A percentile compares a stretch with the other conserved stretches of the same genome.
phyloP scores from a whole-genome alignment of 2,797 vertebrate genomes.

The Erithacus rubecula region DNA sequence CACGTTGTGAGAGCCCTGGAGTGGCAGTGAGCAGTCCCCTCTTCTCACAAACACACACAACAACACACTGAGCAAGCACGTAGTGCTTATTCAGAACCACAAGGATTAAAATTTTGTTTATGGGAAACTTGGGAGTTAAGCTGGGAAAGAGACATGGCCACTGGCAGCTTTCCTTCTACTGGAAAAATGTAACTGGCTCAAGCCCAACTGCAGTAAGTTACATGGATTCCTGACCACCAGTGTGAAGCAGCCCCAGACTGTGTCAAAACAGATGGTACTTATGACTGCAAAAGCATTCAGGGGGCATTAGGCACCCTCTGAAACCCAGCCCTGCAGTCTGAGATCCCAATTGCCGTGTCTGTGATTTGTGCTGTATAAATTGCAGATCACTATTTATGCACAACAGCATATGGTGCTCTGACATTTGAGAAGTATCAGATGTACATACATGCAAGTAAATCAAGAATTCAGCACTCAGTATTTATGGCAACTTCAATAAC shows the following conservation, averaged over 20 bases:
- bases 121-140: background rate
- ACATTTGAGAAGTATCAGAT: slow-evolving; percentile 32
- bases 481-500: slow-evolving; percentile 22
- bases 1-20: background rate
- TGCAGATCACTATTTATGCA: background rate
- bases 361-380: background rate
- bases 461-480: slow-evolving; percentile 14
- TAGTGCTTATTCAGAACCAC: background rate
- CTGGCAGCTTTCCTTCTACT: background rate
- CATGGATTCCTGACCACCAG: slow-evolving; percentile 17
- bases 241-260: background rate
- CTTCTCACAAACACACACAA: background rate
- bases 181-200: slow-evolving; percentile 15
- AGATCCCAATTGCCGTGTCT: background rate
- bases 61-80: background rate
- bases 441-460: slow-evolving; percentile 1
- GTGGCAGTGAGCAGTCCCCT: background rate
- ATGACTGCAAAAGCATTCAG: background rate
- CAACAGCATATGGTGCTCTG: background rate
- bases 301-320: background rate
- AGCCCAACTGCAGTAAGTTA: background rate
- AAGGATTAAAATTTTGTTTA: slow-evolving; percentile 13
- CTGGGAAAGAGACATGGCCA: background rate
- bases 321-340: background rate
- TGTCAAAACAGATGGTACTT: slow-evolving; percentile 27